These are phyloP conservation scores for Hypena proboscidalis DNA, from an alignment of 2,888 invertebrate species.

Conservation along the genomic window DNA sequence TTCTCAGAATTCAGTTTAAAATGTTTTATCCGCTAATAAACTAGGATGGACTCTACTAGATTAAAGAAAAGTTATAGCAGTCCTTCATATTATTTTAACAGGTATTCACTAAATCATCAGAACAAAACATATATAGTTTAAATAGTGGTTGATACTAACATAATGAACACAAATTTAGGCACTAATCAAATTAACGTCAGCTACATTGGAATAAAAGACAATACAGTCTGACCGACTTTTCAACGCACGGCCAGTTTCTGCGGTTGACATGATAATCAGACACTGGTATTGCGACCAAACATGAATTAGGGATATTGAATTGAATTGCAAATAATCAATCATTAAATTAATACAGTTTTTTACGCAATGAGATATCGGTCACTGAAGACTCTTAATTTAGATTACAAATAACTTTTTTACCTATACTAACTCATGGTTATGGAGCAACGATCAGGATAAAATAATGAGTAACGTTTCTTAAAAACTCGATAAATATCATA, in stretches of 20 bases:
- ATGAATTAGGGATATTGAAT: constrained; percentile 43
- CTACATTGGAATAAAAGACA: constrained; percentile 10
- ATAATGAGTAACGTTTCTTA: not conserved
- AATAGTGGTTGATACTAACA: too few species aligned
- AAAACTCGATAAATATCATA: too few species aligned
- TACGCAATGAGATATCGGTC: constrained; percentile 27
- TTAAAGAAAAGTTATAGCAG: too few species aligned
- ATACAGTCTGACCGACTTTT: constrained; percentile 24
- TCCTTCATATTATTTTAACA: too few species aligned
- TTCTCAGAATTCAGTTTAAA: too few species aligned
- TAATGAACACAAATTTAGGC: not conserved
- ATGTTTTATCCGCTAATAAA: too few species aligned
- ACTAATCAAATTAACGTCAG: not conserved
- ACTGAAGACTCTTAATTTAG: constrained; percentile 37
- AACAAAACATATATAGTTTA: too few species aligned
- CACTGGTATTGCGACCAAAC: constrained; percentile 37
- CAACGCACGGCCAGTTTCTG: constrained; percentile 26
- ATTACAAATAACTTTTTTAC: constrained; percentile 36
- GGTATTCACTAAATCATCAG: too few species aligned
- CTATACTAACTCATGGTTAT: constrained; percentile 4
- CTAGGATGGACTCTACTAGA: too few species aligned
- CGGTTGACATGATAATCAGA: constrained; percentile 38
- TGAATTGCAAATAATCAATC: constrained; percentile 40
- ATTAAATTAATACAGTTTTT: constrained; percentile 39
- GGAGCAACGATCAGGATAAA: constrained; percentile 11